phyloP scores from a whole-genome alignment of 2,888 invertebrate genomes.

The Rhingia campestris region DNA sequence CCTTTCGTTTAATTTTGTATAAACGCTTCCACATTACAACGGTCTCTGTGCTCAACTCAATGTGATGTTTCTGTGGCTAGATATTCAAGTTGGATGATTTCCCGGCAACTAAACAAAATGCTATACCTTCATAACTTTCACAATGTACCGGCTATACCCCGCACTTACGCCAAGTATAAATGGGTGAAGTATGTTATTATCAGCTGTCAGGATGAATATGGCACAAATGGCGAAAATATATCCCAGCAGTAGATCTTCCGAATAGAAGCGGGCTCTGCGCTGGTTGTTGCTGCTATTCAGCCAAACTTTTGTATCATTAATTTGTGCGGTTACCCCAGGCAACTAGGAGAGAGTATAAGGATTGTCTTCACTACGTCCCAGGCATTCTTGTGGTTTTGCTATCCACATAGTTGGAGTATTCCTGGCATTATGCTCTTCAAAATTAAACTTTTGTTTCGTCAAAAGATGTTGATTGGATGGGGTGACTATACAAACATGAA shows the following conservation, averaged over 20 bases:
- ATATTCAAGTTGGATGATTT: conserved; percentile 15
- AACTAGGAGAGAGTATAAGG: conserved; percentile 5
- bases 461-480: conserved; percentile 1
- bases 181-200: conserved; percentile 47
- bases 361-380: background rate
- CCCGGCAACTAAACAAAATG: conserved; percentile 38
- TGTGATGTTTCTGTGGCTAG: background rate
- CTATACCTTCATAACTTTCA: conserved; percentile 8
- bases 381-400: background rate
- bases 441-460: conserved; percentile 37
- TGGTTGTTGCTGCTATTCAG: conserved; percentile 20
- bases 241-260: conserved; percentile 1
- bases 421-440: conserved; percentile 22
- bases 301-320: conserved; percentile 60
- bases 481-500: background rate
- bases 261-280: background rate
- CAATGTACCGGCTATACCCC: background rate
- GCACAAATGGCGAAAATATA: conserved; percentile 27
- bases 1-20: conserved; percentile 24
- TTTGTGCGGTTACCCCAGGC: conserved; percentile 50
- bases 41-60: conserved; percentile 9
- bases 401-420: background rate
- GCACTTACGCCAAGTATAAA: background rate
- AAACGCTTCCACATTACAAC: conserved; percentile 19
- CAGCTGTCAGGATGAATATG: conserved; percentile 46